phyloP scores from a whole-genome alignment of 2,797 vertebrate genomes.

The Rhinichthys osculus region DNA sequence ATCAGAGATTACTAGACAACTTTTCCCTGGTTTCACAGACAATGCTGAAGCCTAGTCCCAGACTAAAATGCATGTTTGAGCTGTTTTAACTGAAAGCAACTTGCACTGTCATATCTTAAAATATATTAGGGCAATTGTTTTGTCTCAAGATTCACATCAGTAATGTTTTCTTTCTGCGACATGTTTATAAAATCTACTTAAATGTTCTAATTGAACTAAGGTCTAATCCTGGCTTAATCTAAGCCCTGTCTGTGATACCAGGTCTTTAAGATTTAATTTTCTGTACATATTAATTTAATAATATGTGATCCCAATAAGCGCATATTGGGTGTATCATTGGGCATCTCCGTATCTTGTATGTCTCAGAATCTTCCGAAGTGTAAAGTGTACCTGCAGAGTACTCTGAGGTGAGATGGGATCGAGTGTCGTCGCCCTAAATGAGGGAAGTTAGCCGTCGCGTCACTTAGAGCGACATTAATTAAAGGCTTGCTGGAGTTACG shows the following conservation, averaged over 20 bases:
- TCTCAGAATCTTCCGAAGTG: slow-evolving; percentile 32
- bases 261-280: background rate
- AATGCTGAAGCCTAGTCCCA: too few species aligned
- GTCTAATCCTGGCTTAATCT: background rate
- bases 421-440: slow-evolving; percentile 63
- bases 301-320: background rate
- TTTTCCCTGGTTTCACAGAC: too few species aligned
- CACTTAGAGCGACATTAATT: slow-evolving; percentile 91
- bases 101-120: too few species aligned
- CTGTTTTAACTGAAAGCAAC: too few species aligned
- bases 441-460: slow-evolving; percentile 67
- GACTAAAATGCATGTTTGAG: too few species aligned
- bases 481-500: slow-evolving; percentile 83
- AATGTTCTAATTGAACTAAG: background rate
- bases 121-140: too few species aligned
- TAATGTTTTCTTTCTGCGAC: too few species aligned
- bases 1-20: background rate
- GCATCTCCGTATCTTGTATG: slow-evolving; percentile 10
- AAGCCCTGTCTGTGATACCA: background rate
- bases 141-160: too few species aligned
- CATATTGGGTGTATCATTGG: slow-evolving; percentile 26
- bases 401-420: slow-evolving; percentile 55
- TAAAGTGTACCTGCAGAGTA: slow-evolving; percentile 41
- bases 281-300: background rate
- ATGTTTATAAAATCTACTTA: background rate